A percentile compares a stretch with the other conserved stretches of the same genome.
Conservation (phyloP, 2,797 vertebrate genomes). For the Spea hammondii region DNA sequence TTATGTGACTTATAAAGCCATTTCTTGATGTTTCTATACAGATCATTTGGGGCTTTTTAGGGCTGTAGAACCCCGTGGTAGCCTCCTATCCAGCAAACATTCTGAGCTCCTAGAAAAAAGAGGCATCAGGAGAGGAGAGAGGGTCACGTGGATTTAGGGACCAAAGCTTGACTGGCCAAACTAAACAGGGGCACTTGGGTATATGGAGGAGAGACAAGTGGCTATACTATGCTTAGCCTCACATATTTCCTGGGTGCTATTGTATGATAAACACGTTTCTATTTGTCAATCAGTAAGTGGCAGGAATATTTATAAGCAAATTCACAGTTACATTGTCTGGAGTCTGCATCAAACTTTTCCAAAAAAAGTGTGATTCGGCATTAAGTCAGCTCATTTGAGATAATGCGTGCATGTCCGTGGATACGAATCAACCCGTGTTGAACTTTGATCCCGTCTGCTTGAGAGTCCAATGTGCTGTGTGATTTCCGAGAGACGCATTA, state of each 20-base stretch:
- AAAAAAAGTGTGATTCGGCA: slow-evolving; percentile 44
- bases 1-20: too few relatives aligned
- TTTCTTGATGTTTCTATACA: too few relatives aligned
- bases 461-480: not conserved
- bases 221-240: not conserved
- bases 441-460: not conserved
- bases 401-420: slow-evolving; percentile 26
- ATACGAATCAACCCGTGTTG: slow-evolving; percentile 9
- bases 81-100: too few relatives aligned
- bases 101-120: too few relatives aligned
- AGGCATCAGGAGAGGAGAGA: too few relatives aligned
- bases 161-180: too few relatives aligned
- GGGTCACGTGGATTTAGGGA: too few relatives aligned
- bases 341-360: slow-evolving; percentile 24
- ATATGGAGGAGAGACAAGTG: not conserved
- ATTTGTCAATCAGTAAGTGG: not conserved
- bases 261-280: not conserved
- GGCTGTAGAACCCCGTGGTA: too few relatives aligned
- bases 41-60: too few relatives aligned
- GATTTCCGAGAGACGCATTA: too few relatives aligned
- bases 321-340: slow-evolving; percentile 9
- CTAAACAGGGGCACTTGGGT: too few relatives aligned
- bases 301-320: slow-evolving; percentile 21
- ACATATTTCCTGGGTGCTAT: not conserved
- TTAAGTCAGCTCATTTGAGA: slow-evolving; percentile 28